Evolutionary conservation across 1,140 invertebrate genomes (phyloP).

Genomic region (Phymastichus coffea): DNA sequence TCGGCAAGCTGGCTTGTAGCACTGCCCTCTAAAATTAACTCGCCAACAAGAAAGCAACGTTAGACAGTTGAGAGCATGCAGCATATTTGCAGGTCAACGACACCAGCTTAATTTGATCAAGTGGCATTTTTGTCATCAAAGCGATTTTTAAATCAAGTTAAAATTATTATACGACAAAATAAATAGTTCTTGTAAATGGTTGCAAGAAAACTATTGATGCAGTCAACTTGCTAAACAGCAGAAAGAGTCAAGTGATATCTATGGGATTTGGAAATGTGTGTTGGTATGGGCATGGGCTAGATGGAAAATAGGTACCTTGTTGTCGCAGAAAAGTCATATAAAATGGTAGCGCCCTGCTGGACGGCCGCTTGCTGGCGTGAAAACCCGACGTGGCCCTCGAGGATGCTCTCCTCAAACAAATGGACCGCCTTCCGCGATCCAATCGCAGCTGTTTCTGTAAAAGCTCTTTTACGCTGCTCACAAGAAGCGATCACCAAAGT

Average conservation of each 20-base stretch:
- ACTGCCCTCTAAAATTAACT: conserved; percentile 13
- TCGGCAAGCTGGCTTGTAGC: no score
- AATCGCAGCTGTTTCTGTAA: conserved; percentile 18
- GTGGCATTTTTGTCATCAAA: no score
- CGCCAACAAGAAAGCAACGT: neutral
- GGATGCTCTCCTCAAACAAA: conserved; percentile 41
- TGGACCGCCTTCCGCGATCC: conserved; percentile 46
- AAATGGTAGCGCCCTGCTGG: conserved; percentile 79
- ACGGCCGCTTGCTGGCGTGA: conserved; percentile 61
- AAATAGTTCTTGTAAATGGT: no score
- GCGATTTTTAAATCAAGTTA: no score
- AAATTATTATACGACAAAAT: no score
- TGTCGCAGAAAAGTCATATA: conserved; percentile 82
- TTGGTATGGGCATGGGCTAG: no score
- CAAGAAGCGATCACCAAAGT: no score
- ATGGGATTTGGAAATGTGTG: no score
- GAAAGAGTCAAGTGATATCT: no score
- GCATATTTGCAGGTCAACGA: neutral
- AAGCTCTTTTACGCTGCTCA: no score
- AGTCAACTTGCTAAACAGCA: no score
- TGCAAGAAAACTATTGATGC: no score
- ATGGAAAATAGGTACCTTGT: conserved; percentile 74
- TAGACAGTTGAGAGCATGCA: conserved; percentile 1
- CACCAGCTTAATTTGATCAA: neutral
- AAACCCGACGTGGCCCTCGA: conserved; percentile 45